Evolutionary conservation across 64 coral and sea anemone genomes (phyloP).

Genomic region (Anthopleura sola): DNA sequence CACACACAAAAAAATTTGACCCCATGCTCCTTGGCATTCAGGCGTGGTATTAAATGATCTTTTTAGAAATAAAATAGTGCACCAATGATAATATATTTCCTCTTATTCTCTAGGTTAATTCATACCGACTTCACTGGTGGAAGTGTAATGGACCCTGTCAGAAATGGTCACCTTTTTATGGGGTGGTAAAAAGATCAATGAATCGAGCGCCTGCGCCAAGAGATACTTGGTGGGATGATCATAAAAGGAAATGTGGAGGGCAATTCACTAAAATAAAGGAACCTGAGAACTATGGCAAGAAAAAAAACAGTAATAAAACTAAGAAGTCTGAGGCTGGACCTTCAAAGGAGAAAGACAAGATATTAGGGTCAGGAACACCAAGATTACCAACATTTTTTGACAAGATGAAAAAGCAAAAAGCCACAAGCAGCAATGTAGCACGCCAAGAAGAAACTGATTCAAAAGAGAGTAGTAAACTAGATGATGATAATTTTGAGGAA

Average conservation of each 20-base stretch:
- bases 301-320: constrained; percentile 26
- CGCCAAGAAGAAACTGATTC: neutral
- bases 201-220: constrained; percentile 84
- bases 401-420: constrained; percentile 46
- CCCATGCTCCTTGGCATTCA: too few relatives aligned
- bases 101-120: constrained; percentile 59
- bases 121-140: constrained; percentile 98
- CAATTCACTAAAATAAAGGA: constrained; percentile 87
- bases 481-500: neutral
- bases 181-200: constrained; percentile 89
- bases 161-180: constrained; percentile 90
- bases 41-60: too few relatives aligned
- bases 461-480: constrained; percentile 9
- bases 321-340: neutral
- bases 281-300: constrained; percentile 92
- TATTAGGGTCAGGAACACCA: constrained; percentile 20
- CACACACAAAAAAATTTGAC: too few relatives aligned
- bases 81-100: too few relatives aligned
- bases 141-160: constrained; percentile 89
- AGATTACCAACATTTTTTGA: constrained; percentile 22
- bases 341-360: constrained; percentile 19
- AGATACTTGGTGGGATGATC: constrained; percentile 94
- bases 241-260: constrained; percentile 85
- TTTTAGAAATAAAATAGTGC: too few relatives aligned
- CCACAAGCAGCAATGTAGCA: neutral